Base-by-base conservation (phyloP, 1,140 invertebrate species). In the Lerema accius region DNA sequence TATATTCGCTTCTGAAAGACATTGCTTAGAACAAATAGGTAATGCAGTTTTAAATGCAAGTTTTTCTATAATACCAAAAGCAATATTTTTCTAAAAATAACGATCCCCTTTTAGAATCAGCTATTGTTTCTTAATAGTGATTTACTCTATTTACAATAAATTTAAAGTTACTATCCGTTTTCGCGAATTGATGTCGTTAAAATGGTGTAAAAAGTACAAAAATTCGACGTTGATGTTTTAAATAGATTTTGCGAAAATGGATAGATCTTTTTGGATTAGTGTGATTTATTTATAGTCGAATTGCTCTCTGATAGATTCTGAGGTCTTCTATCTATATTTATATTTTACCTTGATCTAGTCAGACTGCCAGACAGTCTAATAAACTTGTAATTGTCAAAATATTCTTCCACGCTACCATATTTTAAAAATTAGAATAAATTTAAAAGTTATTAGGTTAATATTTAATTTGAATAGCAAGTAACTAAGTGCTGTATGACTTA, bases 381-480 rank as follows among this genome's bases (percentile, higher is more conserved):
- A 32, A 32, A 84, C 63, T 67, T 79, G 80, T 75, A 84, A 83
- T 83, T 86, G 74, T 86, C 81, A 85, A 83, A 86, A 68, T 90
- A 88, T 90, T 90, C 87, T 90, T 90, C 85, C 88, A 90, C 76
- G 80, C 79, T 90, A 81, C 76, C 84, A 84, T 82, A 83, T 42
- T 83, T 82, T 79, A 67, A 86, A 75, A 83, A 71, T 83, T 85
- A 77, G 69, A 74, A 66, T 80, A 76, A 72, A 76, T 71, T 76
- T 78, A 65, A 80, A 85, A 77, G 65, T 73, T 81, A 76, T 87
- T 87, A 86, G 82, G 73, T 85, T 73, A 84, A 81, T 68, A 71
- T n/a, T 73, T 73, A 76, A n/a, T 67, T 42, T 73, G 73, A 77
- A 69, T 82, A 82, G 73, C 66, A 69, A 84, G 73, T 77, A 69